Conservation (phyloP, 1,140 invertebrate species). For the Calliopsis andreniformis region DNA sequence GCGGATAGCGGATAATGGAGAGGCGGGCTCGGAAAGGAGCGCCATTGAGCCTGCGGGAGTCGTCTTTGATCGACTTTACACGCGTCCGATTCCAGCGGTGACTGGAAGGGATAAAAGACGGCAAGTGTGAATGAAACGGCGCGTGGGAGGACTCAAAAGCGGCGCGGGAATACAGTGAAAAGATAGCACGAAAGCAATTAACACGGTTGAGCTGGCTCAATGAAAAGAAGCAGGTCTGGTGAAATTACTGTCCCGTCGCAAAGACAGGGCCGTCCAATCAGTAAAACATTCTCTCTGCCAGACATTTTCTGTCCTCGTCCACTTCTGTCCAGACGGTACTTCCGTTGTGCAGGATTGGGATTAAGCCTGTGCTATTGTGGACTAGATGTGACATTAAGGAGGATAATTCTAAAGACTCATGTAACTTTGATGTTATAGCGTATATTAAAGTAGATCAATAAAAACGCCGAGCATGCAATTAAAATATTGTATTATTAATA, state of each 20-base stretch:
- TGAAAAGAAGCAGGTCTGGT: conserved; percentile 44
- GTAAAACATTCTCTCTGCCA: neutral
- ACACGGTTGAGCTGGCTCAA: conserved; percentile 46
- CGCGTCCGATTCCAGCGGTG: neutral
- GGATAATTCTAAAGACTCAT: no score
- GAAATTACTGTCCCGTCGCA: conserved; percentile 36
- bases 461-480: no score
- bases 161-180: conserved; percentile 3
- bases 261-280: conserved; percentile 19
- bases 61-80: conserved; percentile 20
- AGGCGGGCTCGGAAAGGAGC: no score
- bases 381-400: no score
- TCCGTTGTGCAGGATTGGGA: no score
- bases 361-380: no score
- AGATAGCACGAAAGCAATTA: conserved; percentile 48
- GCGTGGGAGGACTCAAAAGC: neutral
- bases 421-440: no score
- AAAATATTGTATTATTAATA: no score
- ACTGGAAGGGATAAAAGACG: neutral
- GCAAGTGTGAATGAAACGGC: conserved; percentile 14
- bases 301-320: neutral
- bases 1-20: no score
- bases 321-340: neutral
- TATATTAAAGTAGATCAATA: no score
- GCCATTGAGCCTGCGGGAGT: neutral